These are phyloP conservation scores for Cyclophora punctaria DNA, from an alignment of 2,888 invertebrate genomes.

Conservation along the genomic window DNA sequence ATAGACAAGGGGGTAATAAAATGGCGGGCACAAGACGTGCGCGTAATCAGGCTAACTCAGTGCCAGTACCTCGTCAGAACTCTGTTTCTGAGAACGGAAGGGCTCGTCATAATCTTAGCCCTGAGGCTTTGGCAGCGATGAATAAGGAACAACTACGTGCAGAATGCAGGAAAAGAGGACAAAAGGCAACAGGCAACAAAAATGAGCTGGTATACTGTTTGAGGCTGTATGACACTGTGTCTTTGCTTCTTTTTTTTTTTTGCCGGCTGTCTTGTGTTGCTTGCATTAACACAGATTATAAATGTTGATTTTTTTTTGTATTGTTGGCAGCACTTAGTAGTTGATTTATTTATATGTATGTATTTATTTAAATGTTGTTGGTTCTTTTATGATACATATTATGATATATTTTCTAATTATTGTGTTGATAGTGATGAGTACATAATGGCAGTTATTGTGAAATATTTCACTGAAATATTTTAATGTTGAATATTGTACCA, in stretches of 20 bases:
- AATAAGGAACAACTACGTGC: conserved; percentile 81
- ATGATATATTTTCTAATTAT: too few species aligned
- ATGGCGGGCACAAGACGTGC: conserved; percentile 63
- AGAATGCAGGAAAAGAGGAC: conserved; percentile 80
- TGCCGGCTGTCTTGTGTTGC: conserved; percentile 53
- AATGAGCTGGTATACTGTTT: conserved; percentile 78
- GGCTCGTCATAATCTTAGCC: conserved; percentile 58
- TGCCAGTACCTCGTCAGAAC: conserved; percentile 58
- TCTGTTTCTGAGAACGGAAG: conserved; percentile 61
- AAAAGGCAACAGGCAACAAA: conserved; percentile 81
- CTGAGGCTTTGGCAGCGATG: conserved; percentile 74
- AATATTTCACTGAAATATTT: too few species aligned
- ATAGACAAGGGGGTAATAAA: conserved; percentile 26
- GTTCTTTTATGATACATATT: too few species aligned
- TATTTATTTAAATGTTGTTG: too few species aligned
- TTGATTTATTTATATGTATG: too few species aligned
- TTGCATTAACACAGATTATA: conserved; percentile 28
- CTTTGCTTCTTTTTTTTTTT: conserved; percentile 48
- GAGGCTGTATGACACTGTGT: conserved; percentile 51
- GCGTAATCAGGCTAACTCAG: conserved; percentile 59
- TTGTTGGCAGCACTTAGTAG: background rate
- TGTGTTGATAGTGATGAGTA: too few species aligned
- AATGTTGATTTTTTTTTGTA: conserved; percentile 11
- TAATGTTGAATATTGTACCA: too few species aligned
- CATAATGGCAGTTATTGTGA: too few species aligned